phyloP scores from a whole-genome alignment of 2,113 vertebrate genomes.

The Malurus cyaneus region DNA sequence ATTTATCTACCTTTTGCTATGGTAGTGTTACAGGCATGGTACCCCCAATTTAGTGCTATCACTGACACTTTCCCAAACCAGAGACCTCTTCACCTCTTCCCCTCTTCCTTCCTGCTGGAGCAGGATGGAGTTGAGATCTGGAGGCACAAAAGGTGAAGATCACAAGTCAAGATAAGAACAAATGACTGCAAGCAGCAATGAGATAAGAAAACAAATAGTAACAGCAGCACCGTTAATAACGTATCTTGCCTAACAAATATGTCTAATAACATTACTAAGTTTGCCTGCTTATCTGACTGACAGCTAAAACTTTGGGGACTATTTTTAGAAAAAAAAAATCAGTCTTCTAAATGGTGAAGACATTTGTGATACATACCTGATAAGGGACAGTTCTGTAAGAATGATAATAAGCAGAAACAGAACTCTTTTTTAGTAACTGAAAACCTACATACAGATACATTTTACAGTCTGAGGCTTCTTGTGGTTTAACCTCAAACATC shows the following conservation, averaged over 20 bases:
- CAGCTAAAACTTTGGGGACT: neutral
- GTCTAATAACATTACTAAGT: neutral
- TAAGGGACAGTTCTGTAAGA: neutral
- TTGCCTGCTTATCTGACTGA: neutral
- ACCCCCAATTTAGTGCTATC: neutral
- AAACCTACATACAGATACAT: neutral
- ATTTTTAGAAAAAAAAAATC: neutral
- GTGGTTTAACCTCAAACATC: neutral
- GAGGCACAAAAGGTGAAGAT: neutral
- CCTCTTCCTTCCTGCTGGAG: neutral
- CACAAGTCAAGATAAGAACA: neutral
- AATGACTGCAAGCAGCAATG: neutral
- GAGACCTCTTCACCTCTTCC: neutral
- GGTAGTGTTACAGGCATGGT: neutral
- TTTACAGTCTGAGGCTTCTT: neutral
- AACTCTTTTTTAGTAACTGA: neutral
- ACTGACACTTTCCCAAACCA: neutral
- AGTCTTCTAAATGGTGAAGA: neutral
- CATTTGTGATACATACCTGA: neutral
- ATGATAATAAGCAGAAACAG: neutral
- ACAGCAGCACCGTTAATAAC: neutral
- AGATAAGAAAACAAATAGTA: neutral
- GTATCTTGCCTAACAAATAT: neutral
- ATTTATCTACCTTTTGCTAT: neutral
- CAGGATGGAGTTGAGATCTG: neutral